These are phyloP conservation scores for Neelides sp. DNA, from an alignment of 1,140 invertebrate species.

Conservation along the genomic window DNA sequence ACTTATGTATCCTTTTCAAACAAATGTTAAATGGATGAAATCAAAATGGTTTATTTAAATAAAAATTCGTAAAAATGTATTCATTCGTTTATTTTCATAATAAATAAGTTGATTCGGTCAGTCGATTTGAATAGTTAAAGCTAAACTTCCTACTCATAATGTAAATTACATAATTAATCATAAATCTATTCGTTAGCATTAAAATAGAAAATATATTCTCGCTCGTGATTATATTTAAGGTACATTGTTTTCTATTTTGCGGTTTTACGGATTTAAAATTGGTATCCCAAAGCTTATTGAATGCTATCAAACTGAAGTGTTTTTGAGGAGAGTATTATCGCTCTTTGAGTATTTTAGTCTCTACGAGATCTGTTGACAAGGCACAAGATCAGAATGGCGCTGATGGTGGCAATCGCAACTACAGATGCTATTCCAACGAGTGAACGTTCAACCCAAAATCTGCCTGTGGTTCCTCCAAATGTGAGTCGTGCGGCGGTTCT, in stretches of 20 bases:
- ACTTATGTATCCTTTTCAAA: no score
- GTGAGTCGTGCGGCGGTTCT: slow-evolving; percentile 13
- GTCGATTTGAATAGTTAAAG: no score
- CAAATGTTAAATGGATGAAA: no score
- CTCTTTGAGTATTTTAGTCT: not conserved
- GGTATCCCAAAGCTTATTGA: not conserved
- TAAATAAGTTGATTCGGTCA: no score
- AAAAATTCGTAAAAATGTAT: no score
- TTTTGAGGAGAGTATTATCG: not conserved
- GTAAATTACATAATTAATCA: no score
- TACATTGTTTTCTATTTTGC: not conserved
- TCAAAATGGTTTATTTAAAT: no score
- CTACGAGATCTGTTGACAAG: slow-evolving; percentile 23
- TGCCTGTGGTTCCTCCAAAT: slow-evolving; percentile 2
- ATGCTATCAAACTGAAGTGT: not conserved
- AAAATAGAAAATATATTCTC: not conserved
- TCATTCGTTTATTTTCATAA: no score
- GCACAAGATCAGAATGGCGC: slow-evolving; percentile 27
- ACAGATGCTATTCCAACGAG: slow-evolving; percentile 28
- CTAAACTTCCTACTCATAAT: no score
- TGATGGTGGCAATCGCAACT: slow-evolving; percentile 27
- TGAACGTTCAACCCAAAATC: slow-evolving; percentile 23
- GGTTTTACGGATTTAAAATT: not conserved
- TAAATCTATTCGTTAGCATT: no score
- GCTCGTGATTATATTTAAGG: not conserved